phyloP scores from a whole-genome alignment of 2,888 invertebrate genomes.

The Drosophila percnosoma region DNA sequence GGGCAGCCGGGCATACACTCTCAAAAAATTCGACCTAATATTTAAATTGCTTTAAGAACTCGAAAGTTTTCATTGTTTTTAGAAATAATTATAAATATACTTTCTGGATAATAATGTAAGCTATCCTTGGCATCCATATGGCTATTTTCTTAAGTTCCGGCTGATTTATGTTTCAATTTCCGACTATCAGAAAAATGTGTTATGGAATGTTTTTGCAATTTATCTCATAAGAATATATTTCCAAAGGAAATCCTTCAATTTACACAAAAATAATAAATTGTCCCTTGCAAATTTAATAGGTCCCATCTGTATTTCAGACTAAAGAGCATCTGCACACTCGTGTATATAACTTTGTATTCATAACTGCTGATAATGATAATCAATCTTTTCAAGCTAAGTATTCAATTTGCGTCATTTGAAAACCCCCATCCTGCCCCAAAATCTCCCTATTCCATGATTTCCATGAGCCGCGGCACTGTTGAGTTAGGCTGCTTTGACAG shows the following conservation, averaged over 20 bases:
- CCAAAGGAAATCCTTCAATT: background rate
- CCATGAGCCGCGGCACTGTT: background rate
- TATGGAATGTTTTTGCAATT: background rate
- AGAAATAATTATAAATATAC: background rate
- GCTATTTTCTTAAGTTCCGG: background rate
- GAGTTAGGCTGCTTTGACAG: background rate
- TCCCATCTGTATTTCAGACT: background rate
- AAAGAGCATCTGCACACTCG: background rate
- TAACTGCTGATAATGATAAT: background rate
- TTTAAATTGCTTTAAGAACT: background rate
- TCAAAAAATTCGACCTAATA: background rate
- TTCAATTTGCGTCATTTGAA: background rate
- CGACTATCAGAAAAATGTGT: background rate
- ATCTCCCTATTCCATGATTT: background rate
- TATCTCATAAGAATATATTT: background rate
- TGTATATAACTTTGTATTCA: background rate
- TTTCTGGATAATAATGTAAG: background rate
- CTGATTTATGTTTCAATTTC: background rate
- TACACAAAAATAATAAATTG: background rate
- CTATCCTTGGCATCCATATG: background rate
- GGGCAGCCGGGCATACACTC: slow-evolving; percentile 69
- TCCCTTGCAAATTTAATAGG: background rate
- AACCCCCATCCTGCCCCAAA: background rate
- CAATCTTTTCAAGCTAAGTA: background rate
- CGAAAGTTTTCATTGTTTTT: background rate